phyloP scores from a whole-genome alignment of 2,888 invertebrate species.

The Lasioglossum calceatum region DNA sequence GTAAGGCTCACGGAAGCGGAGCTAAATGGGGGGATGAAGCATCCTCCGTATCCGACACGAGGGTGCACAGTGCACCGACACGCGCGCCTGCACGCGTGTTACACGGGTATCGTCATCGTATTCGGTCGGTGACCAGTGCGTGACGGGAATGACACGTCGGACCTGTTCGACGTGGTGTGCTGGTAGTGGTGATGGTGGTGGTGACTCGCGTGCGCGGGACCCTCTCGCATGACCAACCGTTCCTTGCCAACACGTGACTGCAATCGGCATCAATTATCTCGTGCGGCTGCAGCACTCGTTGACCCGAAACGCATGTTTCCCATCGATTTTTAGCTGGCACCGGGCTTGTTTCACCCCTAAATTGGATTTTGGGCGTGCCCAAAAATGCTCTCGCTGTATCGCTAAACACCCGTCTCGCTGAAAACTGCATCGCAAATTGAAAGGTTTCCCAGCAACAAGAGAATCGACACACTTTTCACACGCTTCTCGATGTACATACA shows the following conservation, averaged over 20 bases:
- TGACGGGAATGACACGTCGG: slow-evolving; percentile 42
- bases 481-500: too few species aligned
- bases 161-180: slow-evolving; percentile 26
- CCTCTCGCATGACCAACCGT: slow-evolving; percentile 26
- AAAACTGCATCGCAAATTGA: neutral
- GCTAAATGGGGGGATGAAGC: slow-evolving; percentile 8
- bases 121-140: slow-evolving; percentile 44
- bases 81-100: slow-evolving; percentile 28
- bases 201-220: slow-evolving; percentile 28
- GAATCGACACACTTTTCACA: neutral
- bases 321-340: neutral
- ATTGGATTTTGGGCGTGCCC: slow-evolving; percentile 30
- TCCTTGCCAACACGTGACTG: slow-evolving; percentile 31
- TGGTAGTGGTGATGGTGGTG: neutral
- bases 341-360: slow-evolving; percentile 11
- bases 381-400: too few species aligned
- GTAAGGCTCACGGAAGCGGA: neutral
- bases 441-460: neutral
- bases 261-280: slow-evolving; percentile 53
- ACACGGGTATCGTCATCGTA: slow-evolving; percentile 16
- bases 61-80: slow-evolving; percentile 24
- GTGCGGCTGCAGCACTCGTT: slow-evolving; percentile 3
- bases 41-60: neutral
- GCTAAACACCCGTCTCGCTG: neutral
- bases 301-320: slow-evolving; percentile 21